phyloP scores from a whole-genome alignment of 2,797 vertebrate genomes.

The Tachyglossus aculeatus region DNA sequence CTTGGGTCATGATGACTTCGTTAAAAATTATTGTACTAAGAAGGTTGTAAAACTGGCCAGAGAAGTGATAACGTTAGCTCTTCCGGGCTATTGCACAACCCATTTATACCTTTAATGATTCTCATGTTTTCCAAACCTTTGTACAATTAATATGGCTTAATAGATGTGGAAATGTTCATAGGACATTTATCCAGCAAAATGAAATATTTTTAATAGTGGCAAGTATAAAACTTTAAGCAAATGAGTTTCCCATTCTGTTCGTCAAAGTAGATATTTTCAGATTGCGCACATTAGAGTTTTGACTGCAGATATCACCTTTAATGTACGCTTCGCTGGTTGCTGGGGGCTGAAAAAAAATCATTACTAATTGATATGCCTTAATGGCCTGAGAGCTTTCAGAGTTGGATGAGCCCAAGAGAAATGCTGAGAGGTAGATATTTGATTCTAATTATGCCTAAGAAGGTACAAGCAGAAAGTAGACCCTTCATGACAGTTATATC shows the following conservation, averaged over 20 bases:
- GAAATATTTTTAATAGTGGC: slow-evolving; percentile 59
- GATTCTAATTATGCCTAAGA: slow-evolving; percentile 75
- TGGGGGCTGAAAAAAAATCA: slow-evolving; percentile 71
- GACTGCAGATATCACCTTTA: slow-evolving; percentile 68
- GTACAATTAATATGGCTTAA: slow-evolving; percentile 64
- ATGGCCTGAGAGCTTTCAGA: slow-evolving; percentile 73
- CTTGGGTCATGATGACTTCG: slow-evolving; percentile 40
- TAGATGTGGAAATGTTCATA: slow-evolving; percentile 29
- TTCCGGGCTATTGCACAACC: slow-evolving; percentile 46
- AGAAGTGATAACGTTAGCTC: slow-evolving; percentile 56
- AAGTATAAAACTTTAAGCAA: slow-evolving; percentile 57
- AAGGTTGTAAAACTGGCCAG: slow-evolving; percentile 42
- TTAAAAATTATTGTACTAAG: slow-evolving; percentile 52
- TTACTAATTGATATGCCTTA: slow-evolving; percentile 81
- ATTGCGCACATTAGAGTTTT: slow-evolving; percentile 63
- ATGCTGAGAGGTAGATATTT: slow-evolving; percentile 72
- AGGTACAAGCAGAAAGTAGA: slow-evolving; percentile 66
- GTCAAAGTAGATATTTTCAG: slow-evolving; percentile 64
- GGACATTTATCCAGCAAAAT: slow-evolving; percentile 53
- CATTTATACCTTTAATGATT: slow-evolving; percentile 66
- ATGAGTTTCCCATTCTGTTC: slow-evolving; percentile 53
- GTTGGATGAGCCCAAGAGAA: slow-evolving; percentile 68
- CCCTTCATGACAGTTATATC: slow-evolving; percentile 69
- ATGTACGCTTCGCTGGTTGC: slow-evolving; percentile 64
- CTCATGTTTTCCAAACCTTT: slow-evolving; percentile 56